These are phyloP conservation scores for Odontomyia ornata DNA, from an alignment of 2,888 invertebrate genomes.

Conservation along the genomic window DNA sequence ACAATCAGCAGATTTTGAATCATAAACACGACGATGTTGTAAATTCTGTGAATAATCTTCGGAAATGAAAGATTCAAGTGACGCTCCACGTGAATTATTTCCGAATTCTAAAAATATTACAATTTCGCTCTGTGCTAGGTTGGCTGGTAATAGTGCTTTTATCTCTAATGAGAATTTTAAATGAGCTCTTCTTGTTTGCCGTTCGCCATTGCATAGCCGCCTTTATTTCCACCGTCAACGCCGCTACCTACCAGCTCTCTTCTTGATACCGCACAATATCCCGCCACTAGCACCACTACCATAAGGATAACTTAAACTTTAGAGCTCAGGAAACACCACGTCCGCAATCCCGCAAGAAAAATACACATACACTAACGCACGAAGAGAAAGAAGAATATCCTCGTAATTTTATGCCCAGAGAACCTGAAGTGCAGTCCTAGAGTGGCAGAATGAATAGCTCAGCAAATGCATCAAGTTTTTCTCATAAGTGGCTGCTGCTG, in stretches of 20 bases:
- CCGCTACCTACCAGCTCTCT: background rate
- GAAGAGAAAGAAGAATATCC: conserved; percentile 21
- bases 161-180: conserved; percentile 45
- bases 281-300: background rate
- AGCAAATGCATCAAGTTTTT: conserved; percentile 44
- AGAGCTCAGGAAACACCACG: conserved; percentile 1
- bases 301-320: background rate
- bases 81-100: conserved; percentile 23
- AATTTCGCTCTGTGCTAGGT: background rate
- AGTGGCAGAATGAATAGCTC: conserved; percentile 43
- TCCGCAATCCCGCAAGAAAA: conserved; percentile 12
- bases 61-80: conserved; percentile 40
- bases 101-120: conserved; percentile 42
- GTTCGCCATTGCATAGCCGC: background rate
- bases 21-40: conserved; percentile 23
- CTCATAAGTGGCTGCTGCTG: conserved; percentile 36
- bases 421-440: conserved; percentile 27
- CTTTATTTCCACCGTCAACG: background rate
- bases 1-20: conserved; percentile 26
- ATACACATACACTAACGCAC: background rate
- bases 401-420: conserved; percentile 17
- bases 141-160: conserved; percentile 17
- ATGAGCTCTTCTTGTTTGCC: conserved; percentile 47
- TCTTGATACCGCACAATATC: too few species aligned
- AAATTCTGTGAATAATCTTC: conserved; percentile 22